These are phyloP conservation scores for Dicrostonyx torquatus DNA, from an alignment of 2,797 vertebrate species.

Conservation along the genomic window DNA sequence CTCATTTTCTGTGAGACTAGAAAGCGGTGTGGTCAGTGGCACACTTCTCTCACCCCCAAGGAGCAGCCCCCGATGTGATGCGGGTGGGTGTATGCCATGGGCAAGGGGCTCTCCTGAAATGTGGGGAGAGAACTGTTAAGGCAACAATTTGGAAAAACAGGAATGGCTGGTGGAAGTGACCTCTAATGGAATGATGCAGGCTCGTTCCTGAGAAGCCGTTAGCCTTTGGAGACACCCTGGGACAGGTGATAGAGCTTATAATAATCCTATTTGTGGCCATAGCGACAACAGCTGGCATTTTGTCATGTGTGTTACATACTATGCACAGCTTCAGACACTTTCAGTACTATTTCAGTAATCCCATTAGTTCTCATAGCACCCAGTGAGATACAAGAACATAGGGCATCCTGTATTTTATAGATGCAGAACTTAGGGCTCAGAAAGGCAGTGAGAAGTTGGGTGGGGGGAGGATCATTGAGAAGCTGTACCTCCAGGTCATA, in stretches of 20 bases:
- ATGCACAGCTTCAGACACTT: neutral
- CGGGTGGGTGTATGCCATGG: neutral
- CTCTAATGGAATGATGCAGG: neutral
- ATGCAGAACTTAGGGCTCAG: neutral
- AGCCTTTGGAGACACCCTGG: constrained; percentile 26
- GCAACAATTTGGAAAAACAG: neutral
- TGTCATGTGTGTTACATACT: neutral
- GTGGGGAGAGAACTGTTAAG: neutral
- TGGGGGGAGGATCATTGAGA: neutral
- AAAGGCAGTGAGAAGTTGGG: neutral
- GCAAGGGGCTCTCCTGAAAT: neutral
- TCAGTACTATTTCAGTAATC: neutral
- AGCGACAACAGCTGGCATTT: neutral
- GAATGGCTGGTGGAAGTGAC: neutral
- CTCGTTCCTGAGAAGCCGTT: neutral
- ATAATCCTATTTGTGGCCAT: neutral
- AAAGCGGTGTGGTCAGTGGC: neutral
- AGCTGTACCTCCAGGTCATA: neutral
- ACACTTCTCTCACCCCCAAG: neutral
- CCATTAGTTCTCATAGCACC: neutral
- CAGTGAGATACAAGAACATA: neutral
- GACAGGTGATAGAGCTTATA: neutral
- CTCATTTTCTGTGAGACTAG: neutral
- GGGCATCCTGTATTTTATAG: constrained; percentile 11
- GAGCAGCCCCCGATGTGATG: neutral